A percentile compares a stretch with the other conserved stretches of the same genome.
phyloP scores from a whole-genome alignment of 1,140 invertebrate species.

The Zaprionus kolodkinae region DNA sequence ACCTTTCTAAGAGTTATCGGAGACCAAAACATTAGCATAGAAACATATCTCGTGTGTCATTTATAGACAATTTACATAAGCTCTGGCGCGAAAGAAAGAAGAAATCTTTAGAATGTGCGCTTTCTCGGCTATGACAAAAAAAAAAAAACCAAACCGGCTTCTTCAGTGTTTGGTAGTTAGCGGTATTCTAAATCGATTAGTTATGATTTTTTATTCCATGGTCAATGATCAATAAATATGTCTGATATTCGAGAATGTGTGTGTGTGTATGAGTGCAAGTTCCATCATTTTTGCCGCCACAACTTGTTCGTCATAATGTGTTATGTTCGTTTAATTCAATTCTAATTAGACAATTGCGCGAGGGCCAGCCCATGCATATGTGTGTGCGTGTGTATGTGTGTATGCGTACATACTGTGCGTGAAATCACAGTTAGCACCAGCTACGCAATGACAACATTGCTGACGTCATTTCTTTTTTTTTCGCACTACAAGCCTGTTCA shows the following conservation, averaged over 20 bases:
- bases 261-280: slow-evolving; percentile 4
- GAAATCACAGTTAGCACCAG: slow-evolving; percentile 50
- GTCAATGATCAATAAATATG: slow-evolving; percentile 60
- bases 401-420: slow-evolving; percentile 14
- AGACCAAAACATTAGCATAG: slow-evolving; percentile 60
- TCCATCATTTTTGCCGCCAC: neutral
- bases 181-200: slow-evolving; percentile 78
- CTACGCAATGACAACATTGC: slow-evolving; percentile 46
- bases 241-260: slow-evolving; percentile 26
- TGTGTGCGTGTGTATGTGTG: slow-evolving; percentile 26
- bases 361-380: slow-evolving; percentile 6
- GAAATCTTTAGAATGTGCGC: slow-evolving; percentile 52
- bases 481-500: neutral
- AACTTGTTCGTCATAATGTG: slow-evolving; percentile 37
- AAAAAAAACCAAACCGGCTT: slow-evolving; percentile 57
- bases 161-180: slow-evolving; percentile 55
- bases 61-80: slow-evolving; percentile 61
- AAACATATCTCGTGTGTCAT: slow-evolving; percentile 6
- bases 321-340: slow-evolving; percentile 60
- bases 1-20: slow-evolving; percentile 61
- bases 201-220: slow-evolving; percentile 61
- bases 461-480: slow-evolving; percentile 49
- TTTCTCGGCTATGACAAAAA: slow-evolving; percentile 50
- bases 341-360: slow-evolving; percentile 75
- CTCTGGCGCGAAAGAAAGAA: slow-evolving; percentile 45